phyloP scores from a whole-genome alignment of 2,113 vertebrate species.

The Chinchilla lanigera region DNA sequence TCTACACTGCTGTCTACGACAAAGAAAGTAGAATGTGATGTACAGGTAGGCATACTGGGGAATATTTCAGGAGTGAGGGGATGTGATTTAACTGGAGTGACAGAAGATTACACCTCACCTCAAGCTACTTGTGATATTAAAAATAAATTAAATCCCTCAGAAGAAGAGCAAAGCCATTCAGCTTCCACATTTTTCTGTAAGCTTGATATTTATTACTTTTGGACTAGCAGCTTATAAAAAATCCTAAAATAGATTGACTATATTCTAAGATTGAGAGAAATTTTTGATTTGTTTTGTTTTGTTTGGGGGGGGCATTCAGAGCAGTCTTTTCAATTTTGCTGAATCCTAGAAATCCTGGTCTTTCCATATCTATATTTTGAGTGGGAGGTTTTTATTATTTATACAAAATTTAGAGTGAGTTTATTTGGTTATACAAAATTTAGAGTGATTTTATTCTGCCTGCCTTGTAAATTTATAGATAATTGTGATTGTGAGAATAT shows the following conservation, averaged over 20 bases:
- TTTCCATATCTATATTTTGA: background rate
- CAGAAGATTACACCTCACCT: constrained; percentile 73
- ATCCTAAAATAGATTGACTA: constrained; percentile 63
- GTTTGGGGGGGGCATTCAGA: background rate
- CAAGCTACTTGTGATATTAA: constrained; percentile 82
- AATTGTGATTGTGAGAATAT: constrained; percentile 23
- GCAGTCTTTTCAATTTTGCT: constrained; percentile 28
- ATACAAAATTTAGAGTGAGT: background rate
- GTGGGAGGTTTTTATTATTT: background rate
- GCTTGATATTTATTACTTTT: constrained; percentile 77
- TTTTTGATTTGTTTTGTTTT: background rate
- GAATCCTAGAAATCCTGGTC: constrained; percentile 32
- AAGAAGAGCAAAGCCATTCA: constrained; percentile 78
- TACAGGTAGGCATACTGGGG: constrained; percentile 75
- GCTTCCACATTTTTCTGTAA: constrained; percentile 35
- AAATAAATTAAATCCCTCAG: constrained; percentile 83
- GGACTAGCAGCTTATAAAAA: constrained; percentile 69
- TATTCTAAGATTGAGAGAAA: constrained; percentile 57
- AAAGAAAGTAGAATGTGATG: constrained; percentile 71
- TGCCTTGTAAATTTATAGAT: background rate
- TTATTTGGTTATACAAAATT: constrained; percentile 42
- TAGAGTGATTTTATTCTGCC: background rate
- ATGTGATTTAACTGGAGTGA: constrained; percentile 77
- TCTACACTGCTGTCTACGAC: constrained; percentile 54
- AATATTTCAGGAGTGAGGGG: constrained; percentile 76